A percentile compares a stretch with the other conserved stretches of the same genome.
Conservation (phyloP, 2,888 invertebrate genomes). For the Pristionchus entomophagus region DNA sequence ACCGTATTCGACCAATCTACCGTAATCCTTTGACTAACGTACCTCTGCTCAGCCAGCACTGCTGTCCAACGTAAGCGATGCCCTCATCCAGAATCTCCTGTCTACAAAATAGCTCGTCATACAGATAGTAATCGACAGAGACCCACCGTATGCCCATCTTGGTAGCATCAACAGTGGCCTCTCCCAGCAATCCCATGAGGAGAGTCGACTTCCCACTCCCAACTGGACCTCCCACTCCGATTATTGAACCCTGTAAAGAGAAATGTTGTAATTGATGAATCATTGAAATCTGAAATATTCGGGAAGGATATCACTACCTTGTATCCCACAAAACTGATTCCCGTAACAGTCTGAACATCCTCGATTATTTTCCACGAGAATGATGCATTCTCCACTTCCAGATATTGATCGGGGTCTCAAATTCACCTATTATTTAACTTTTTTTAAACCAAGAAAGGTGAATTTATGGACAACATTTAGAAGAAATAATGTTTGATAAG, state of each 20-base stretch:
- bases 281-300: not conserved
- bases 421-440: not conserved
- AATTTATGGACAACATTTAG: slow-evolving; percentile 29
- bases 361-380: slow-evolving; percentile 53
- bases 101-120: not conserved
- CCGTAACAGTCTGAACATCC: not conserved
- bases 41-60: slow-evolving; percentile 91
- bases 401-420: slow-evolving; percentile 49
- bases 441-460: not conserved
- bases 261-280: too few species aligned
- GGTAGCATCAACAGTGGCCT: slow-evolving; percentile 51
- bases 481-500: too few species aligned
- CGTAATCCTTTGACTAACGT: not conserved
- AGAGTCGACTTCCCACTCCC: slow-evolving; percentile 93
- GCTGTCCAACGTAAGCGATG: slow-evolving; percentile 90
- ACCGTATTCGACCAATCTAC: not conserved
- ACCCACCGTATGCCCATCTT: slow-evolving; percentile 81
- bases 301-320: slow-evolving; percentile 15
- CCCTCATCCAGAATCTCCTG: slow-evolving; percentile 75
- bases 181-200: slow-evolving; percentile 79
- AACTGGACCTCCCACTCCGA: slow-evolving; percentile 90
- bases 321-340: slow-evolving; percentile 48
- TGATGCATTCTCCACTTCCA: slow-evolving; percentile 49
- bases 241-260: slow-evolving; percentile 70
- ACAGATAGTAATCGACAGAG: too few species aligned